A percentile compares a stretch with the other conserved stretches of the same genome.
These are phyloP conservation scores for Hedya salicella DNA, from an alignment of 2,888 invertebrate species.

Conservation along the genomic window DNA sequence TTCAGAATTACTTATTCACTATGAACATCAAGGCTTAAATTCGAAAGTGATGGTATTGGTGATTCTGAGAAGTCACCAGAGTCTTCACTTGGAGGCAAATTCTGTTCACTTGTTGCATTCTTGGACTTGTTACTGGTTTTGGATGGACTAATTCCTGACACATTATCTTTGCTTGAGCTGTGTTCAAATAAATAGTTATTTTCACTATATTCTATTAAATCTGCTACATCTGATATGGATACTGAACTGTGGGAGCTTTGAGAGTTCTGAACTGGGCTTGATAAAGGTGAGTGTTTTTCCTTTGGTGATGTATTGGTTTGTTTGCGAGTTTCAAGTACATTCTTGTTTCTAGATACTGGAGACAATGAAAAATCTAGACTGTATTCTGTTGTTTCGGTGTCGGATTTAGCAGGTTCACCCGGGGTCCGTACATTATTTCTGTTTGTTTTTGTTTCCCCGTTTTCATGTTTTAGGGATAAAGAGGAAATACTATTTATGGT, in stretches of 20 bases:
- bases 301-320: constrained; percentile 52
- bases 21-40: constrained; percentile 78
- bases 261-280: constrained; percentile 65
- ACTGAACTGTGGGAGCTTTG: constrained; percentile 72
- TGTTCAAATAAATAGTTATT: constrained; percentile 60
- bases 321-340: constrained; percentile 48
- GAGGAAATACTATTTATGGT: constrained; percentile 60
- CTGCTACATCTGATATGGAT: constrained; percentile 78
- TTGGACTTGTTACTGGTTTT: constrained; percentile 40
- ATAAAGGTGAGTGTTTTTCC: constrained; percentile 54
- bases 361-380: constrained; percentile 74
- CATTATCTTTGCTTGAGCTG: constrained; percentile 54
- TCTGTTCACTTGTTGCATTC: constrained; percentile 50
- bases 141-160: constrained; percentile 20
- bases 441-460: constrained; percentile 50
- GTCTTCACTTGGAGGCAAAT: constrained; percentile 66
- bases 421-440: constrained; percentile 53
- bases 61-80: constrained; percentile 78
- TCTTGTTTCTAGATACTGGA: constrained; percentile 57
- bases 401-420: constrained; percentile 59
- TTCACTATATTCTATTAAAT: constrained; percentile 70
- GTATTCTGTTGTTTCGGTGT: constrained; percentile 68
- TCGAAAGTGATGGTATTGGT: constrained; percentile 76
- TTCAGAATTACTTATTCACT: constrained; percentile 62
- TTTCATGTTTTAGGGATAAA: constrained; percentile 55